phyloP scores from a whole-genome alignment of 2,113 vertebrate species.

The Myrmecobius fasciatus region DNA sequence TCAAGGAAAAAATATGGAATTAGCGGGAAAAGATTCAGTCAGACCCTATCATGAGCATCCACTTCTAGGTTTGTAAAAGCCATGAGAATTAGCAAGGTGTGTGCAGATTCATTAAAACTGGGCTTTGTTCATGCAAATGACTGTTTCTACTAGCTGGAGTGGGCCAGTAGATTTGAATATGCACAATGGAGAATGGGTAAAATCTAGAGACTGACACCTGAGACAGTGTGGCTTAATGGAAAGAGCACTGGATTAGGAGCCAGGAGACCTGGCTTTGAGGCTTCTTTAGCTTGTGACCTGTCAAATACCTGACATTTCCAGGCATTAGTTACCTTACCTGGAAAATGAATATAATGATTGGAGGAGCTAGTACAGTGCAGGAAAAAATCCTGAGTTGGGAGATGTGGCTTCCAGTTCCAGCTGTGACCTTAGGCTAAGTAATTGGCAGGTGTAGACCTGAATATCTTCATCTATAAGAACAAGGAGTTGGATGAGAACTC shows the following conservation, averaged over 20 bases:
- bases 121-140: not conserved
- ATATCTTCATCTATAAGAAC: not conserved
- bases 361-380: not conserved
- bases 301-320: not conserved
- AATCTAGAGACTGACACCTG: no score
- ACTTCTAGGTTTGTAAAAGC: not conserved
- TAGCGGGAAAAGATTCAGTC: accelerated
- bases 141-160: not conserved
- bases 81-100: not conserved
- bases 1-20: not conserved
- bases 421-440: not conserved
- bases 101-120: no score
- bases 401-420: not conserved
- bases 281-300: not conserved
- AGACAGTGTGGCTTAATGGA: not conserved
- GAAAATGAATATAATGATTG: not conserved
- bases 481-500: not conserved
- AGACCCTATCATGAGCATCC: not conserved
- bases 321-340: not conserved
- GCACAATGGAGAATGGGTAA: not conserved
- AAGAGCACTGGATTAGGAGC: not conserved
- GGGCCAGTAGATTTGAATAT: not conserved
- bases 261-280: not conserved
- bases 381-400: not conserved
- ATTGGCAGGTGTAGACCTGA: not conserved